These are phyloP conservation scores for Cecidostiba fungosa DNA, from an alignment of 2,888 invertebrate species.

Conservation along the genomic window DNA sequence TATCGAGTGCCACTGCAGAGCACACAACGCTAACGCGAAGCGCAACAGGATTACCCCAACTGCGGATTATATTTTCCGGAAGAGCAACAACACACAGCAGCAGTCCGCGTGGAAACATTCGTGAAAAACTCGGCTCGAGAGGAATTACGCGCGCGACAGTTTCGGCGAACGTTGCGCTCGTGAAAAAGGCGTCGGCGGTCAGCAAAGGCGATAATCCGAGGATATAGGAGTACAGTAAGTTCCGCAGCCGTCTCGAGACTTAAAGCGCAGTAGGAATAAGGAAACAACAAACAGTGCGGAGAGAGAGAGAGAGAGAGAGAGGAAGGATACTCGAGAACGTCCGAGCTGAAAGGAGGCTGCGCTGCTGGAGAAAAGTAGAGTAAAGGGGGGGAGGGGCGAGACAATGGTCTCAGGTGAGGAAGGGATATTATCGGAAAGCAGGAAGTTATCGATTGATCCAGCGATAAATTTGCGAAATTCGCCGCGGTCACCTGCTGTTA, in stretches of 20 bases:
- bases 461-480: constrained; percentile 27
- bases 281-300: constrained; percentile 7
- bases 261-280: constrained; percentile 1
- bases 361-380: constrained; percentile 11
- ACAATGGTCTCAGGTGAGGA: background rate
- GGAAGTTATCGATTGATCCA: constrained; percentile 23
- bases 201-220: constrained; percentile 4
- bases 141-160: constrained; percentile 9
- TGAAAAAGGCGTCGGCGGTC: constrained; percentile 19
- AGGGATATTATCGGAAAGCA: background rate
- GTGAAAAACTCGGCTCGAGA: constrained; percentile 12
- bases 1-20: background rate
- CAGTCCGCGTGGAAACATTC: background rate
- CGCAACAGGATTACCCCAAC: background rate
- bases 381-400: background rate
- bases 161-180: constrained; percentile 10
- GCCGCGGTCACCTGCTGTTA: background rate
- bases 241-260: background rate
- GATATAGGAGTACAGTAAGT: background rate
- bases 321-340: constrained; percentile 17
- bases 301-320: background rate
- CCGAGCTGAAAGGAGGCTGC: constrained; percentile 5
- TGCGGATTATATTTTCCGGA: constrained; percentile 13
- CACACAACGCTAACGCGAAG: background rate
- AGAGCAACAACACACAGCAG: background rate